Evolutionary conservation across 2,888 invertebrate species (phyloP), one percentile per base, ranked within the genome.

Genomic region (Alsophila aescularia): DNA sequence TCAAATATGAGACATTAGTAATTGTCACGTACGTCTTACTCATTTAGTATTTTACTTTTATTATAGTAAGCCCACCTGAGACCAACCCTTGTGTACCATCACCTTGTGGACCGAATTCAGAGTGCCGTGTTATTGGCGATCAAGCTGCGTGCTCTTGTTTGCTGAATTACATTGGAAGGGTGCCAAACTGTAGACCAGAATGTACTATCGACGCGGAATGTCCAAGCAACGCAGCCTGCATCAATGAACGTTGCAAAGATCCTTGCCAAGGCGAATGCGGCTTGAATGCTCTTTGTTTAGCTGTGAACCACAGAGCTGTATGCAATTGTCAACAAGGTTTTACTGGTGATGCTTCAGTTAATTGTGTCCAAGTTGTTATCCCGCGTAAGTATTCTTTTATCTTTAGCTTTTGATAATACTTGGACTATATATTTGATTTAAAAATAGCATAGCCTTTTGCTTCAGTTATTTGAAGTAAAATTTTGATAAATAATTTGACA

Each of bases 121-220:
- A 96, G 77, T 97, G 97, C 77, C 94, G 95, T 61, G 93, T 96
- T 40, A 95, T 96, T 62, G 95, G 96, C 50, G 94, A 94, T 56
- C 96, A 96, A 83, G 95, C 96, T n/a, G 96, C 96, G 42, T 97
- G 97, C 77, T 96, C 96, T 40, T 97, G 97, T 81, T 87, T 95
- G 65, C 92, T 94, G 18, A 95, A 96, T 75, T 97, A 95, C 76
- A 93, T 96, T 42, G 97, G 97, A 58, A 93, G 96, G 66, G 96
- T 97, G 44, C 97, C 97, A 21, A 96, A 96, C 74, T 97, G 97
- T 75, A 93, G 96, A 71, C 96, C 97, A 0, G 96, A 97, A 83
- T 97, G 97, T 77, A 94, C 94, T 2, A 95, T 94, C 60, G 94
- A 95, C 73, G 94, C 95, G 7, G 97, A 97, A 83, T 97, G 97